phyloP scores from a whole-genome alignment of 2,797 vertebrate genomes.

The Gallinago solitaria region DNA sequence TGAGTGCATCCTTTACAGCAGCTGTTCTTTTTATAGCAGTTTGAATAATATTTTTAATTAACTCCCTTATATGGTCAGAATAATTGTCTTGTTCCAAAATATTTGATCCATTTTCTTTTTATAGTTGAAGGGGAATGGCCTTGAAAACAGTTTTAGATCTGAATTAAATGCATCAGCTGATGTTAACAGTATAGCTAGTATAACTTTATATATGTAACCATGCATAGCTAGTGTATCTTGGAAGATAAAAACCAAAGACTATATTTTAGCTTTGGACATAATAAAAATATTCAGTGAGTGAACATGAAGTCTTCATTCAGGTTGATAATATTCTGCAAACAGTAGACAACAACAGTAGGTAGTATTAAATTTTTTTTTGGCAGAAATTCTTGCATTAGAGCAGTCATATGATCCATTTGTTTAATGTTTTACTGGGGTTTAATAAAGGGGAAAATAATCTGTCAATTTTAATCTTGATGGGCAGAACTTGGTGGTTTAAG shows the following conservation, averaged over 20 bases:
- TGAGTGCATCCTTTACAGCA: background rate
- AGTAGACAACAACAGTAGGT: background rate
- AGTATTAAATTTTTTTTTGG: background rate
- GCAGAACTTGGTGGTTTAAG: background rate
- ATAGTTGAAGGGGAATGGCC: background rate
- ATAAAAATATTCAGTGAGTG: background rate
- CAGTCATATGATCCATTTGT: background rate
- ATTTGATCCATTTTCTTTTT: slow-evolving; percentile 26
- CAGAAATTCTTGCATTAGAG: background rate
- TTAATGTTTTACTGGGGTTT: background rate
- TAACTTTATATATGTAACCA: background rate
- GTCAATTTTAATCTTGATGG: background rate
- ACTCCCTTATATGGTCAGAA: slow-evolving; percentile 12
- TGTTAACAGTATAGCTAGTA: background rate
- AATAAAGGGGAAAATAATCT: background rate
- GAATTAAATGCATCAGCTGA: background rate
- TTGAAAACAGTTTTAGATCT: slow-evolving; percentile 22
- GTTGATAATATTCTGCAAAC: background rate
- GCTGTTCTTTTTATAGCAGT: slow-evolving; percentile 40
- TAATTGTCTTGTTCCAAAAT: slow-evolving; percentile 18
- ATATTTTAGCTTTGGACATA: background rate
- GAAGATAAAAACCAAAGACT: background rate
- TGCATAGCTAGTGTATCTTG: background rate
- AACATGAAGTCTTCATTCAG: background rate
- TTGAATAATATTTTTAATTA: slow-evolving; percentile 62